A percentile compares a stretch with the other conserved stretches of the same genome.
Conservation (phyloP, 2,888 invertebrate species). For the Sesia bembeciformis region DNA sequence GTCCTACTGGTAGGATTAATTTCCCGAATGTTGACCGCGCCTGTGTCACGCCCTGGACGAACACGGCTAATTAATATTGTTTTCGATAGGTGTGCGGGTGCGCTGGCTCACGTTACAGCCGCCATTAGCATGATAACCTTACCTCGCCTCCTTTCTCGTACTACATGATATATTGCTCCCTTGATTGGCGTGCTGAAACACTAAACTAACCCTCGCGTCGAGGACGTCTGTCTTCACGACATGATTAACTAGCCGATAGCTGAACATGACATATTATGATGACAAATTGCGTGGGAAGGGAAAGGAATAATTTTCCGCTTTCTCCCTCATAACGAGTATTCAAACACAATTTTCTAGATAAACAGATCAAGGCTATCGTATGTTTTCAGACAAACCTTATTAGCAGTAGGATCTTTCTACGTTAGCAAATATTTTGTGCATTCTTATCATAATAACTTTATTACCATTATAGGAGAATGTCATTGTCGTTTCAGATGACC, state of each 20-base stretch:
- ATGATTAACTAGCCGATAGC: conserved; percentile 26
- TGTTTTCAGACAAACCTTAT: background rate
- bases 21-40: conserved; percentile 65
- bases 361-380: background rate
- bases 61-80: conserved; percentile 62
- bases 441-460: no score
- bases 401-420: background rate
- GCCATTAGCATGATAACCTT: conserved; percentile 50
- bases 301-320: background rate
- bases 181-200: conserved; percentile 32
- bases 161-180: conserved; percentile 36
- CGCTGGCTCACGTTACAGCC: conserved; percentile 46
- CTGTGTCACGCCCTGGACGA: conserved; percentile 51
- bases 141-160: conserved; percentile 13
- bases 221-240: conserved; percentile 30
- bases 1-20: conserved; percentile 55
- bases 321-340: background rate
- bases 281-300: background rate
- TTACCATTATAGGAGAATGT: background rate
- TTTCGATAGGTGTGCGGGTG: conserved; percentile 49
- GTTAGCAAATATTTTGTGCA: no score
- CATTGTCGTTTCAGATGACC: conserved; percentile 44
- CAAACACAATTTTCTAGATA: background rate
- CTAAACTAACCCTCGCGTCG: conserved; percentile 30
- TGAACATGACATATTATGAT: background rate